Evolutionary conservation across 2,113 vertebrate species (phyloP), one percentile per base, ranked within the genome.

Genomic region (Promerops cafer): DNA sequence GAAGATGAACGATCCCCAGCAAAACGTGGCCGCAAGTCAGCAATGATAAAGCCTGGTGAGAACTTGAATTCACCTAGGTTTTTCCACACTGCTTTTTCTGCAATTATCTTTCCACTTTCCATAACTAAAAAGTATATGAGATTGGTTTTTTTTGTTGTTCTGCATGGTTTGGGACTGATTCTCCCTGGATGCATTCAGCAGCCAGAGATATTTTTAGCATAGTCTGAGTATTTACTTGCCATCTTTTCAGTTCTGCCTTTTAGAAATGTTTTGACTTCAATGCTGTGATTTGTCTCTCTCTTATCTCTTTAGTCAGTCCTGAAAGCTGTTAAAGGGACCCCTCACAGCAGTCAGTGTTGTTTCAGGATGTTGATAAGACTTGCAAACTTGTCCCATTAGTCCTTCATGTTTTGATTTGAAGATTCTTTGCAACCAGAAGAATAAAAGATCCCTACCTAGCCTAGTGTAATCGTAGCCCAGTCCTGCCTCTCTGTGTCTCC

Each of bases 21-120:
- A 80, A 99, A 99, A 94, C 98, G 99, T 82, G 99, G 99, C 12
- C 99, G 99, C 72, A 98, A 98, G 90, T 98, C 98, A 45, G 64
- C 96, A 15, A 19, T 94, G 19, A 74, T 94, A 76, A 98, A 98
- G 97, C 95, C 98, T 69, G 99, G 99, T 99, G 97, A 96, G 97
- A 70, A 31, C 50, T 83, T 64, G 26, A 21, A 45, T 49, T 69
- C 12, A 31, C 39, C 9, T 59, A 2, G 11, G 44, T 85, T 68
- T 68, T 44, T 35, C 53, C 21, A 37, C 24, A 4, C 30, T 69
- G 31, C 3, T 72, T 40, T 85, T 92, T 86, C 47, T 79, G 52
- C 93, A 81, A 45, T 31, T 87, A 59, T 90, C 28, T 70, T 92
- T 89, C 30, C 1, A 3, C 9, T 94, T 87, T n/a, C 40, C 20